Conservation (phyloP, 1,140 invertebrate species). For the Lutraria rhynchaena region DNA sequence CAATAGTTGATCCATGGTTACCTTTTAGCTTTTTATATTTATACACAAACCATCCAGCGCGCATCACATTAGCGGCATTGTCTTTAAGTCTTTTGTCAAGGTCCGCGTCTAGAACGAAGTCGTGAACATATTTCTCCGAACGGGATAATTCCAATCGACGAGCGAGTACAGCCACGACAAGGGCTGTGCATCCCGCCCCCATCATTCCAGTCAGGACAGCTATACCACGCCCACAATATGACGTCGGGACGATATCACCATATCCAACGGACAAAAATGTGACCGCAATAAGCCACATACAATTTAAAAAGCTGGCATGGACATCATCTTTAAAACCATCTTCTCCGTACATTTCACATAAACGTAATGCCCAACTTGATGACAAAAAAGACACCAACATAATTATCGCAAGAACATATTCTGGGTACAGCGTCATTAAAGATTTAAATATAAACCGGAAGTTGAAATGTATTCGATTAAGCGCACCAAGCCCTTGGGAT, state of each 20-base stretch:
- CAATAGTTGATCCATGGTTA: conserved; percentile 49
- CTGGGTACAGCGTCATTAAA: conserved; percentile 81
- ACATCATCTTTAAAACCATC: conserved; percentile 63
- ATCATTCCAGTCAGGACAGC: conserved; percentile 81
- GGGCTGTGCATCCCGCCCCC: conserved; percentile 80
- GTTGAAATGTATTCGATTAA: conserved; percentile 81
- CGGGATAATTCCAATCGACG: conserved; percentile 80
- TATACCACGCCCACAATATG: conserved; percentile 80
- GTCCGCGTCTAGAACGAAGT: conserved; percentile 80
- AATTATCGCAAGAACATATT: conserved; percentile 78
- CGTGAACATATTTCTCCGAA: conserved; percentile 81
- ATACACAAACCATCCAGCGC: conserved; percentile 79
- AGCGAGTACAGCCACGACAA: conserved; percentile 81
- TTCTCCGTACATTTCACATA: conserved; percentile 76
- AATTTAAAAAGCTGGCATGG: conserved; percentile 77
- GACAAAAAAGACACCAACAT: conserved; percentile 77
- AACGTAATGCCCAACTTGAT: conserved; percentile 78
- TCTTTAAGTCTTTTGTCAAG: conserved; percentile 78
- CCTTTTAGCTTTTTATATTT: conserved; percentile 67
- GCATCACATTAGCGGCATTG: conserved; percentile 80
- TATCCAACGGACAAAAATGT: conserved; percentile 82
- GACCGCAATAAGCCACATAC: conserved; percentile 81
- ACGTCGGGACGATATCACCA: conserved; percentile 81
- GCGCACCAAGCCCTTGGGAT: conserved; percentile 80
- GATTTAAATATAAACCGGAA: conserved; percentile 82